phyloP scores from a whole-genome alignment of 2,797 vertebrate species.

The Falco berigora region DNA sequence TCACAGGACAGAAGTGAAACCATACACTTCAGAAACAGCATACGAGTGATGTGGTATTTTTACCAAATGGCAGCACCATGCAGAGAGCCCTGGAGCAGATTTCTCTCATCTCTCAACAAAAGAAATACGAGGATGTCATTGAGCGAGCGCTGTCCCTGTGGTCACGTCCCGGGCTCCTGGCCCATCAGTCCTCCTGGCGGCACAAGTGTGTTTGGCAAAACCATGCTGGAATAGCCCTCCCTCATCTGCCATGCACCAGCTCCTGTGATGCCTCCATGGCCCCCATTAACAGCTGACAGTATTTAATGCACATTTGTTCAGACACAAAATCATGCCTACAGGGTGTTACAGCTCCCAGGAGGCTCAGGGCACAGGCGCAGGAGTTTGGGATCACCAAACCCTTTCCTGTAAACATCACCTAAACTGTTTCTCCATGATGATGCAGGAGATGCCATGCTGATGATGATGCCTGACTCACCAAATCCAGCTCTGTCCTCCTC shows the following conservation, averaged over 20 bases:
- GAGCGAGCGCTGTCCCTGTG: background rate
- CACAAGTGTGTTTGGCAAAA: background rate
- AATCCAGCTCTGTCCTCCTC: background rate
- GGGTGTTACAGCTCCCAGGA: background rate
- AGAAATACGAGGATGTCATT: background rate
- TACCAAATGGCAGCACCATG: background rate
- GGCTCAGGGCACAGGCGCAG: background rate
- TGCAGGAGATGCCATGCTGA: background rate
- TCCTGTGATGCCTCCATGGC: rapidly evolving
- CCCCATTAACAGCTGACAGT: background rate
- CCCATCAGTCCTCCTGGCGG: background rate
- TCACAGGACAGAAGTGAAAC: background rate
- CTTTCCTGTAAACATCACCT: background rate
- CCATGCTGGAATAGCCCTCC: background rate
- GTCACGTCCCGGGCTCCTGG: background rate
- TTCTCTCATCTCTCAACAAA: background rate
- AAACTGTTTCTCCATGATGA: background rate
- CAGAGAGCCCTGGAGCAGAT: background rate
- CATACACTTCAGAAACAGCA: background rate
- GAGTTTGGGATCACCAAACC: rapidly evolving
- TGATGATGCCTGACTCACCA: background rate
- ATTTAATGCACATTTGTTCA: background rate
- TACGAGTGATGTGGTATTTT: background rate
- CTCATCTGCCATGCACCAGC: background rate
- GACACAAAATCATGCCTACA: background rate